A percentile compares a stretch with the other conserved stretches of the same genome.
phyloP scores from a whole-genome alignment of 92 coral and sea anemone species.

The Epizoanthus fatuus region DNA sequence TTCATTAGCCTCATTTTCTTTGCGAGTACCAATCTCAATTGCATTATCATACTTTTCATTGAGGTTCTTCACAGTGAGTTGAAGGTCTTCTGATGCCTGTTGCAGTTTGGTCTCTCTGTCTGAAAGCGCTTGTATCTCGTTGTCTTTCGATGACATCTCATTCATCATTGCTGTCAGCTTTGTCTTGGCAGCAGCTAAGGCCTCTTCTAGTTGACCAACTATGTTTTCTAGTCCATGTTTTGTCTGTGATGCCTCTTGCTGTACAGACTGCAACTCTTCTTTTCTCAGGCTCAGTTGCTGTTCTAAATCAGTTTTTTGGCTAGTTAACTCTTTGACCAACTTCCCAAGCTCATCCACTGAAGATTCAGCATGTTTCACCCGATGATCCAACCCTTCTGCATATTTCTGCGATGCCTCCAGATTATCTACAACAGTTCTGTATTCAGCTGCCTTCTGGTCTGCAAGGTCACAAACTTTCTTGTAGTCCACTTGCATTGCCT shows the following conservation, averaged over 20 bases:
- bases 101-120: slow-evolving; percentile 34
- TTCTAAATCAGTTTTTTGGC: slow-evolving; percentile 48
- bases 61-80: slow-evolving; percentile 22
- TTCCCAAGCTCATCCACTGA: slow-evolving; percentile 57
- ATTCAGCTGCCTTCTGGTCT: slow-evolving; percentile 83
- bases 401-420: slow-evolving; percentile 80
- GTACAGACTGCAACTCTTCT: slow-evolving; percentile 49
- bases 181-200: slow-evolving; percentile 16
- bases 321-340: slow-evolving; percentile 36
- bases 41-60: slow-evolving; percentile 63
- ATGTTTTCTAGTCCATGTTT: slow-evolving; percentile 49
- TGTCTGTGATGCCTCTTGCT: slow-evolving; percentile 36
- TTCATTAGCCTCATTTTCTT: slow-evolving; percentile 63
- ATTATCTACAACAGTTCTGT: slow-evolving; percentile 78
- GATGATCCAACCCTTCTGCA: slow-evolving; percentile 63
- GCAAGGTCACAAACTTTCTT: slow-evolving; percentile 87
- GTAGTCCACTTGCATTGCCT: slow-evolving; percentile 88
- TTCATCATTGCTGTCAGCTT: slow-evolving; percentile 51
- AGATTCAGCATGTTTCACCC: slow-evolving; percentile 75
- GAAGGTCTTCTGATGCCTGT: slow-evolving; percentile 37
- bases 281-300: slow-evolving; percentile 53
- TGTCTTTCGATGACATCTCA: slow-evolving; percentile 44
- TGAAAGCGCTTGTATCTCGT: slow-evolving; percentile 58
- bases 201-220: slow-evolving; percentile 55
- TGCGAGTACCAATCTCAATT: slow-evolving; percentile 49